A percentile compares a stretch with the other conserved stretches of the same genome.
Evolutionary conservation across 2,113 vertebrate species (phyloP).

Genomic region (Caloenas nicobarica): DNA sequence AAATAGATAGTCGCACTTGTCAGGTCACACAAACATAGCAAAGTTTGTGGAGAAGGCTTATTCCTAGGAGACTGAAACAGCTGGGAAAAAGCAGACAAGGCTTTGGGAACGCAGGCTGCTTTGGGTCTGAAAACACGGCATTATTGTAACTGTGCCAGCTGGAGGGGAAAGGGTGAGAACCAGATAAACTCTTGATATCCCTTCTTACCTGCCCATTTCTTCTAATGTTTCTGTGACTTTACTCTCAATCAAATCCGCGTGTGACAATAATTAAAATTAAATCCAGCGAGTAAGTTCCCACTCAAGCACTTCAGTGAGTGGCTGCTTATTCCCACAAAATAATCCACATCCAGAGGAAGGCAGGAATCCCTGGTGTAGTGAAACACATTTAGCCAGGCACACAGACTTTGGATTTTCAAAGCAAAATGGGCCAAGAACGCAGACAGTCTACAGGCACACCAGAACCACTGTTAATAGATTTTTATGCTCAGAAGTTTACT

Average conservation of each 20-base stretch:
- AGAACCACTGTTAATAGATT: background rate
- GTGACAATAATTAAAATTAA: background rate
- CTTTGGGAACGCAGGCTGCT: background rate
- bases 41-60: background rate
- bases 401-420: background rate
- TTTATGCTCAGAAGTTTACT: constrained; percentile 43
- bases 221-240: background rate
- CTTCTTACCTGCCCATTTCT: background rate
- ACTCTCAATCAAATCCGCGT: background rate
- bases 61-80: background rate
- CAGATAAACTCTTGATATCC: background rate
- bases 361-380: background rate
- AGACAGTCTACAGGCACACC: background rate
- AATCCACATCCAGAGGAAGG: background rate
- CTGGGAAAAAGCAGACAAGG: background rate
- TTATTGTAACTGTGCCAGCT: background rate
- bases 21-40: background rate
- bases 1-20: background rate
- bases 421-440: background rate
- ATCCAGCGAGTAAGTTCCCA: background rate
- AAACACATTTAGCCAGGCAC: background rate
- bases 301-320: background rate
- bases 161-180: background rate
- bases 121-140: background rate
- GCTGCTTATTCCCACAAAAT: background rate